These are phyloP conservation scores for Lordiphosa fenestrarum DNA, from an alignment of 2,888 invertebrate genomes.

Conservation along the genomic window DNA sequence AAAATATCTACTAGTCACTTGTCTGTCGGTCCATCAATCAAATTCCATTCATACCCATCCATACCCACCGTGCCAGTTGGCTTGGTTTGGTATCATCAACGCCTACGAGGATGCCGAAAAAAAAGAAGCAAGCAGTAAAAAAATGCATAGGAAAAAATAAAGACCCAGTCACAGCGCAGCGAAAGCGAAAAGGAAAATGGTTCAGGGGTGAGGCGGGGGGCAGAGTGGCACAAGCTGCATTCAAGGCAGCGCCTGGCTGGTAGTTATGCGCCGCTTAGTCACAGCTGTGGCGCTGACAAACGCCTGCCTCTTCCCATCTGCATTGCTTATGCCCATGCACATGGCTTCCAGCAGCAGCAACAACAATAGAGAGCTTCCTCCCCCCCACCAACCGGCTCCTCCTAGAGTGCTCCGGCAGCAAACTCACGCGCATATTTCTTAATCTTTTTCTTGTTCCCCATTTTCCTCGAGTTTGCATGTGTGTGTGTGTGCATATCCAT, in stretches of 20 bases:
- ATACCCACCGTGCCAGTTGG: constrained; percentile 43
- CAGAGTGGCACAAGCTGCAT: constrained; percentile 31
- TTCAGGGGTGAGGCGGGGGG: not conserved
- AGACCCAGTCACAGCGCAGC: constrained; percentile 24
- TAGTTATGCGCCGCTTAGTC: constrained; percentile 74
- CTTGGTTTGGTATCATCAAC: constrained; percentile 61
- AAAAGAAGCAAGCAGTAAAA: constrained; percentile 25
- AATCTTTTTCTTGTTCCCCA: constrained; percentile 63
- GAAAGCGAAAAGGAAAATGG: constrained; percentile 28
- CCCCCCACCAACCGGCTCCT: not conserved
- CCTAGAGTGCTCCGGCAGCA: constrained; percentile 31
- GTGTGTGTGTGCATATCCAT: constrained; percentile 62
- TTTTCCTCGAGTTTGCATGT: constrained; percentile 16
- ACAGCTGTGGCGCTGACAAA: constrained; percentile 69
- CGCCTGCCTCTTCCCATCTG: constrained; percentile 20
- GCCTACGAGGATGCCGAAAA: constrained; percentile 60
- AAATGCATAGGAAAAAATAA: constrained; percentile 51
- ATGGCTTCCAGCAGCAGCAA: constrained; percentile 26
- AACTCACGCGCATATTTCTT: constrained; percentile 65
- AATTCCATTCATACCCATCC: constrained; percentile 7
- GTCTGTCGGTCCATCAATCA: constrained; percentile 17
- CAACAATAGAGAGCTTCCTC: constrained; percentile 13
- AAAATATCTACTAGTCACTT: constrained; percentile 16
- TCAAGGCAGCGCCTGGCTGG: constrained; percentile 32
- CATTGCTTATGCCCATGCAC: constrained; percentile 45